phyloP scores from a whole-genome alignment of 2,113 vertebrate species.

The Arothron firmamentum region DNA sequence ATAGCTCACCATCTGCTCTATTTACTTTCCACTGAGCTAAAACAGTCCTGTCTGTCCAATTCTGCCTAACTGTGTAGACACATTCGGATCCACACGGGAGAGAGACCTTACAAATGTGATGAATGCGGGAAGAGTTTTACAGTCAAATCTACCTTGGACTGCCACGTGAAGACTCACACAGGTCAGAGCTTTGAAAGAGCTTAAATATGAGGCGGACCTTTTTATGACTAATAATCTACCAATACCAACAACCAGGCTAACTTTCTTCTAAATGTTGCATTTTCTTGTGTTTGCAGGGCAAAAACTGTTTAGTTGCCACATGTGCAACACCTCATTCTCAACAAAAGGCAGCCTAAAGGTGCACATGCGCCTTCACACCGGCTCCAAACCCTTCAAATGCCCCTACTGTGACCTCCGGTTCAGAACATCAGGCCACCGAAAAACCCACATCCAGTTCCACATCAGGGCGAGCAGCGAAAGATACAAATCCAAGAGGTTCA shows the following conservation, averaged over 20 bases:
- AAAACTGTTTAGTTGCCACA: slow-evolving; percentile 96
- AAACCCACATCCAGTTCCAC: slow-evolving; percentile 97
- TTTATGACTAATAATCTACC: background rate
- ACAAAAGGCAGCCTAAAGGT: slow-evolving; percentile 99
- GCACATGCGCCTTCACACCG: slow-evolving; percentile 96
- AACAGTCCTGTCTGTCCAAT: slow-evolving; percentile 1
- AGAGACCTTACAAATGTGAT: slow-evolving; percentile 87
- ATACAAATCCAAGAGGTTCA: slow-evolving; percentile 78
- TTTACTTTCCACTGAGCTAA: background rate
- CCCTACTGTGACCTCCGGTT: slow-evolving; percentile 95
- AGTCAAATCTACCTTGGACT: slow-evolving; percentile 91
- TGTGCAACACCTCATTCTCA: slow-evolving; percentile 97
- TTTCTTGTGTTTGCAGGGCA: slow-evolving; percentile 77
- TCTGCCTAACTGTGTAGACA: slow-evolving; percentile 70
- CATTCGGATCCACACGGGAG: slow-evolving; percentile 88
- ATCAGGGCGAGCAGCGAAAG: slow-evolving; percentile 78
- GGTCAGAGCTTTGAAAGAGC: slow-evolving; percentile 59
- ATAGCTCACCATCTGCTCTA: background rate
- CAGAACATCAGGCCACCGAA: slow-evolving; percentile 93
- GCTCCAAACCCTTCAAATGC: slow-evolving; percentile 98
- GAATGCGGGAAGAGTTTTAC: slow-evolving; percentile 94
- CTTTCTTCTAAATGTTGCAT: background rate
- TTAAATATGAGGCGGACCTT: background rate
- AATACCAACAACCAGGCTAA: background rate
- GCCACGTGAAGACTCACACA: slow-evolving; percentile 90